Evolutionary conservation across 2,113 vertebrate species (phyloP), one percentile per base, ranked within the genome.

Genomic region (Geococcyx californianus): DNA sequence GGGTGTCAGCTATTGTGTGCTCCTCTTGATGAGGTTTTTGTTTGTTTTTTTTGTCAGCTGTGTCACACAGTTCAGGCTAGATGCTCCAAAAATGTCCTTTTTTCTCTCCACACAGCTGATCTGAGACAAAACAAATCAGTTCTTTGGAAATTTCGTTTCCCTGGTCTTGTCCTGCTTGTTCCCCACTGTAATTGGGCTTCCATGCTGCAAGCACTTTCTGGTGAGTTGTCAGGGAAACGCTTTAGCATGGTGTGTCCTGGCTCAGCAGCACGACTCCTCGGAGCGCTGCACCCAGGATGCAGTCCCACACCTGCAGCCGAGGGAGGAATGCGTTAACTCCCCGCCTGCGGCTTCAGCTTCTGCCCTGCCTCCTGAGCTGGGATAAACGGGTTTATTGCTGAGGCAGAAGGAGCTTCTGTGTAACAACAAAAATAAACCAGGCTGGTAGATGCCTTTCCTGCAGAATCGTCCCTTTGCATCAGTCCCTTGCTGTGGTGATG

Each of bases 121-220:
- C 36, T 0, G 3, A 94, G 77, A 78, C 88, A 95, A 81, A 95
- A 86, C 60, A 77, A 96, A 96, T 97, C 82, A 89, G 64, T 70
- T 75, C 92, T 82, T 96, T 96, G 92, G 60, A 63, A 58, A 75
- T 92, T 95, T 93, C 40, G 90, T 93, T 93, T 94, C 88, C 84
- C 76, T 68, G 69, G 58, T 63, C 89, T 97, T 92, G 90, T 97
- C 88, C 86, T 92, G 68, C 90, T 92, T 0, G 0, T 81, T 96
- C 83, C 86, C 60, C 7, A 0, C 90, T 84, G 90, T 87, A 90
- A 95, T 95, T 96, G 52, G 77, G 49, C 88, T 93, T 70, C 34
- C 8, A 40, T 6, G 16, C 96, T 68, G 52, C 25, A 54, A 90
- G 92, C 4, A 25, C 83, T 96, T 93, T 70, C 87, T 34, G n/a